phyloP scores from a whole-genome alignment of 2,113 vertebrate genomes.

The Saguinus imperator region DNA sequence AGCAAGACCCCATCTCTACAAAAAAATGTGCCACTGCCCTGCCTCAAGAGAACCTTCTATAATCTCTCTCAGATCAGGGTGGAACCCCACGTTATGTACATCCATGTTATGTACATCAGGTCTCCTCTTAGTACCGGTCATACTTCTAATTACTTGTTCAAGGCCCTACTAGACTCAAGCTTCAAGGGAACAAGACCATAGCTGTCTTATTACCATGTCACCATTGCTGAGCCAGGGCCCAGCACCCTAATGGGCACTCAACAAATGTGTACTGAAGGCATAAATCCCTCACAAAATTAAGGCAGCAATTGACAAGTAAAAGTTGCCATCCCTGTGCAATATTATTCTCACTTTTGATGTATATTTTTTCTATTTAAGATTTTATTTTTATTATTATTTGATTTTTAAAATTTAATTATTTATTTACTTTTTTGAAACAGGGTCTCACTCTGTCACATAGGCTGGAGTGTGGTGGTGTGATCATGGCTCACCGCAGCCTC shows the following conservation, averaged over 20 bases:
- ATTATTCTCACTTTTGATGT: background rate
- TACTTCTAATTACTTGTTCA: background rate
- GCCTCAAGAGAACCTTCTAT: background rate
- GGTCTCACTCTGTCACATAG: too few species aligned
- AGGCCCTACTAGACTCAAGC: background rate
- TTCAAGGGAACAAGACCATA: background rate
- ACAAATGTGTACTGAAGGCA: background rate
- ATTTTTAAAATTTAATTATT: too few species aligned
- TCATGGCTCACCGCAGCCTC: too few species aligned
- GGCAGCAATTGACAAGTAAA: background rate
- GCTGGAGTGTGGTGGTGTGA: too few species aligned
- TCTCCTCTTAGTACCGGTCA: background rate
- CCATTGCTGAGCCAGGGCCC: background rate
- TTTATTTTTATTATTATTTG: background rate
- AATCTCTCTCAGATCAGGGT: background rate
- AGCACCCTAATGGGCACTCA: background rate
- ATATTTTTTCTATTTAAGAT: conserved; percentile 10
- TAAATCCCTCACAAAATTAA: background rate
- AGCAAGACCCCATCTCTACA: too few species aligned
- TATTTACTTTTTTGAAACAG: too few species aligned
- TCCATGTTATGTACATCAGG: background rate
- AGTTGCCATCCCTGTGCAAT: background rate
- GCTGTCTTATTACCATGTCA: background rate
- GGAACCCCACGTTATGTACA: background rate
- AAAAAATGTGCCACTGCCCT: too few species aligned